phyloP scores from a whole-genome alignment of 2,113 vertebrate species.

The Verasper variegatus region DNA sequence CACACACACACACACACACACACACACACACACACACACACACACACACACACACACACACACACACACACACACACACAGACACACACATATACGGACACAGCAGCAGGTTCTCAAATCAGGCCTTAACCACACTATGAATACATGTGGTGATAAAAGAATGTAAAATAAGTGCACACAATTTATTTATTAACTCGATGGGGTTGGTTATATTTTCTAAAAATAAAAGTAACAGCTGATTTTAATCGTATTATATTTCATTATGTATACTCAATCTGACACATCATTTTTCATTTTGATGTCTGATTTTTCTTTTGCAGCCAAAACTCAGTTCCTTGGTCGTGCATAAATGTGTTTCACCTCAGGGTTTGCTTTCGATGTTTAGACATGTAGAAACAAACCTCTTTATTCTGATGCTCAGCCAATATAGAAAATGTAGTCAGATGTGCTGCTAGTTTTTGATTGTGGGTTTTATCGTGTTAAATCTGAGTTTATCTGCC shows the following conservation, averaged over 20 bases:
- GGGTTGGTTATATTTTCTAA: constrained; percentile 1
- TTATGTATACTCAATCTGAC: background rate
- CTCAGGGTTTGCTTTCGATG: too few species aligned
- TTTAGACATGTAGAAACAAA: too few species aligned
- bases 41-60: constrained; percentile 17
- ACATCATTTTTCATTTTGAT: background rate
- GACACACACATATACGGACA: background rate
- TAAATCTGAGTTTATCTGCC: constrained; percentile 8
- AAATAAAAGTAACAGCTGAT: background rate
- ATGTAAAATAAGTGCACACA: background rate
- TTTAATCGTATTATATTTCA: constrained; percentile 8
- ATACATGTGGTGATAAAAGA: background rate
- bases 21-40: constrained; percentile 17
- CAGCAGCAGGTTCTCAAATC: background rate
- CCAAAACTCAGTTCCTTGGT: background rate
- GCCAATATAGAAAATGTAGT: constrained; percentile 33
- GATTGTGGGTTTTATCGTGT: background rate
- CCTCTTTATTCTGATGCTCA: constrained; percentile 21
- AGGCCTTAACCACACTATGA: background rate
- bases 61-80: constrained; percentile 5
- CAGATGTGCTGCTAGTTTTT: constrained; percentile 10
- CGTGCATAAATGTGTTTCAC: too few species aligned
- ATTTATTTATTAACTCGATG: background rate
- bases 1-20: constrained; percentile 4
- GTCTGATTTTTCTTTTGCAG: background rate